Conservation (phyloP, 2,888 invertebrate species). For the Torymus texanus region DNA sequence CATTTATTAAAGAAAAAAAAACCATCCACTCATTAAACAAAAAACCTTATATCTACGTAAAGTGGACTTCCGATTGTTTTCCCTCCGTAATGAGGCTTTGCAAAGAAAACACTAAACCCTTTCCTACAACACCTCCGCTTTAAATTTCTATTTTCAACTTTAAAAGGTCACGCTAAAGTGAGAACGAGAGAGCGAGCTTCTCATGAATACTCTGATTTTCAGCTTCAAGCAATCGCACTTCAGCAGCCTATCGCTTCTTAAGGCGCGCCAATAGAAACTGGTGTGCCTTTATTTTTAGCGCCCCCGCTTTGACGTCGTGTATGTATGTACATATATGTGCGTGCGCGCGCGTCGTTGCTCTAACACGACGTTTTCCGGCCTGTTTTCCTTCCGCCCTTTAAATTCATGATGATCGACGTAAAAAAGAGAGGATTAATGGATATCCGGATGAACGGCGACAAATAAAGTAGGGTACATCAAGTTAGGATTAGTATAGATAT, state of each 20-base stretch:
- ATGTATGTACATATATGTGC: too few relatives aligned
- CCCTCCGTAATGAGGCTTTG: too few relatives aligned
- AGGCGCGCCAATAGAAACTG: conserved; percentile 6
- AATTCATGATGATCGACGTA: not conserved
- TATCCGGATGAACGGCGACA: too few relatives aligned
- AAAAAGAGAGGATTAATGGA: not conserved
- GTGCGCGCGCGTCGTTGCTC: not conserved
- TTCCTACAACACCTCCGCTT: not conserved
- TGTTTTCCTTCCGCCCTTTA: conserved; percentile 10
- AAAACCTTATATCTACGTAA: too few relatives aligned
- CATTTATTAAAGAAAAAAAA: too few relatives aligned
- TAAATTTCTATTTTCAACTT: conserved; percentile 25
- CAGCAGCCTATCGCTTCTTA: conserved; percentile 23
- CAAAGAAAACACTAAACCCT: conserved; percentile 8
- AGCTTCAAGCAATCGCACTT: conserved; percentile 24
- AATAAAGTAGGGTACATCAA: too few relatives aligned
- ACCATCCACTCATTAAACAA: too few relatives aligned
- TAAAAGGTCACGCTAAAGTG: conserved; percentile 1
- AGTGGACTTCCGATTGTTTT: too few relatives aligned
- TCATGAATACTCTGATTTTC: conserved; percentile 23
- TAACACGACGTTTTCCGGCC: conserved; percentile 25
- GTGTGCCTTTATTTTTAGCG: conserved; percentile 28
- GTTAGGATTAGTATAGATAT: too few relatives aligned
- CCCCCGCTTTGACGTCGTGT: not conserved
- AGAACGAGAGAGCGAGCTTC: not conserved